These are phyloP conservation scores for Leptoclinus maculatus DNA, from an alignment of 2,797 vertebrate genomes.

Conservation along the genomic window DNA sequence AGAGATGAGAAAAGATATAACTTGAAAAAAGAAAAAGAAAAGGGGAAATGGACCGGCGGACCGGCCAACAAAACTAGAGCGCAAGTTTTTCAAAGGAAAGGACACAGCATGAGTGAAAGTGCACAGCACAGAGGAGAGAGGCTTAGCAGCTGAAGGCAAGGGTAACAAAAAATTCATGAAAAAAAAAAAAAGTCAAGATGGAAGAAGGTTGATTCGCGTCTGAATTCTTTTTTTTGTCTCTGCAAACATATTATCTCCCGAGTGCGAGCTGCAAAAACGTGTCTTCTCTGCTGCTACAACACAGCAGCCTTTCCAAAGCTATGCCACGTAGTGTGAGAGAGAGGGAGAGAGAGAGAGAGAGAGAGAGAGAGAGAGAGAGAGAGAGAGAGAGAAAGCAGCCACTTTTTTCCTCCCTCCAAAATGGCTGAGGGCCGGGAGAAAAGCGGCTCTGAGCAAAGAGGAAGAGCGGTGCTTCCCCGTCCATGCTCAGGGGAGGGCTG, in stretches of 20 bases:
- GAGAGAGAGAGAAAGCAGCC: slow-evolving; percentile 69
- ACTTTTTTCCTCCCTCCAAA: slow-evolving; percentile 82
- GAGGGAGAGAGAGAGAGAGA: slow-evolving; percentile 31
- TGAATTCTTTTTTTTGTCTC: slow-evolving; percentile 64
- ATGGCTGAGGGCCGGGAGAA: slow-evolving; percentile 83
- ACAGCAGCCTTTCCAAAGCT: slow-evolving; percentile 80
- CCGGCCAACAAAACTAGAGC: slow-evolving; percentile 62
- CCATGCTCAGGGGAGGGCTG: slow-evolving; percentile 75
- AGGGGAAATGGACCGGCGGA: slow-evolving; percentile 47
- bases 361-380: slow-evolving; percentile 54
- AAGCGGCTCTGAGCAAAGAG: slow-evolving; percentile 58
- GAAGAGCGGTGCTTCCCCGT: slow-evolving; percentile 73
- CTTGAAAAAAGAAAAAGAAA: slow-evolving; percentile 51
- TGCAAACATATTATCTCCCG: slow-evolving; percentile 82
- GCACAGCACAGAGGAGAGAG: slow-evolving; percentile 64
- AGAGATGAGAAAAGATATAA: slow-evolving; percentile 73
- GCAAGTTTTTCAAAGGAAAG: slow-evolving; percentile 70
- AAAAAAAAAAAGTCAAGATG: slow-evolving; percentile 71
- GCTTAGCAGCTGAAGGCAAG: slow-evolving; percentile 71
- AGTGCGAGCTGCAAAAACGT: slow-evolving; percentile 71
- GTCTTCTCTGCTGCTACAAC: slow-evolving; percentile 72
- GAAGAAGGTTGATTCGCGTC: slow-evolving; percentile 73
- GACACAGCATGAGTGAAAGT: slow-evolving; percentile 67
- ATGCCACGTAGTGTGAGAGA: slow-evolving; percentile 83
- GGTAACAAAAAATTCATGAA: slow-evolving; percentile 65